Evolutionary conservation across 2,888 invertebrate species (phyloP).

Genomic region (Dugesia japonica): DNA sequence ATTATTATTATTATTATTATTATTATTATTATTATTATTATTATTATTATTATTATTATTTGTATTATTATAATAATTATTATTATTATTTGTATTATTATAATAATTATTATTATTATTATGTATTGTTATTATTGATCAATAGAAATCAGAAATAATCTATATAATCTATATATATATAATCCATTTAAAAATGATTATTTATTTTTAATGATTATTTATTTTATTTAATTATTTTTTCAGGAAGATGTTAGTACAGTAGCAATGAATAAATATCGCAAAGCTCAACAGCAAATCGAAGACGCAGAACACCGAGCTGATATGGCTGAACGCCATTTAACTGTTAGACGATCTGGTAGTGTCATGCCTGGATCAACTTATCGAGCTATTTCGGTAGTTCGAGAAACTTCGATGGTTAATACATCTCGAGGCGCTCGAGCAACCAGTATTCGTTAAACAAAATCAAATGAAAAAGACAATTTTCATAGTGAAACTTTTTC

Average conservation of each 20-base stretch:
- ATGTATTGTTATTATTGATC: no score
- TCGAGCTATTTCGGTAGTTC: constrained; percentile 45
- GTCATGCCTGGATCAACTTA: constrained; percentile 42
- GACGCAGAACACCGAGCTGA: constrained; percentile 47
- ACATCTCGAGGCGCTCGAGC: constrained; percentile 27
- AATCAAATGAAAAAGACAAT: neutral
- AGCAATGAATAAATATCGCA: constrained; percentile 49
- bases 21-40: no score
- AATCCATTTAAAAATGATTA: neutral
- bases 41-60: no score
- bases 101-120: no score
- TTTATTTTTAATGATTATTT: neutral
- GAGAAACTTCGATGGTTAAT: constrained; percentile 38
- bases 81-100: no score
- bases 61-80: no score
- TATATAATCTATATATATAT: no score
- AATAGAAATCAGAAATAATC: no score
- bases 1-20: no score
- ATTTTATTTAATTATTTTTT: constrained; percentile 28
- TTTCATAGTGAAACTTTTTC: constrained; percentile 8
- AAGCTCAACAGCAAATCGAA: constrained; percentile 44
- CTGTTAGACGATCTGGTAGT: constrained; percentile 38
- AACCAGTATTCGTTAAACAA: constrained; percentile 31
- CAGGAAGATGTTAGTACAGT: constrained; percentile 47
- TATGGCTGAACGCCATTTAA: constrained; percentile 43